These are phyloP conservation scores for Enhydra lutris DNA, from an alignment of 2,113 vertebrate species.

Conservation along the genomic window DNA sequence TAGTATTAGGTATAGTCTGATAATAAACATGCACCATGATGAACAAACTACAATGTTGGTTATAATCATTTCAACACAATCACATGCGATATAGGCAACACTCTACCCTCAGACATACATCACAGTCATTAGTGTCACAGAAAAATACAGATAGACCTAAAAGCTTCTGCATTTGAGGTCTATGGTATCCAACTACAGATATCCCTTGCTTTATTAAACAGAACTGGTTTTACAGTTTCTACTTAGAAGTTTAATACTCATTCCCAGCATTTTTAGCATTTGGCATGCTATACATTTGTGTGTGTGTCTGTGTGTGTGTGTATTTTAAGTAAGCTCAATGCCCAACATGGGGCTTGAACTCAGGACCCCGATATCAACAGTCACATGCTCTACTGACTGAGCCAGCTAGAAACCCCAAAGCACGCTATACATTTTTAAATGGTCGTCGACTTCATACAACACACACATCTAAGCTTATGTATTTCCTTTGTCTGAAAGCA, in stretches of 20 bases:
- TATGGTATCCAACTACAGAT: constrained; percentile 64
- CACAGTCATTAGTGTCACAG: constrained; percentile 68
- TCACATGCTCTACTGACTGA: background rate
- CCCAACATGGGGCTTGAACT: background rate
- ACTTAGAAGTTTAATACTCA: constrained; percentile 15
- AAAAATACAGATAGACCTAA: constrained; percentile 68
- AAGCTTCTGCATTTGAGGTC: constrained; percentile 53
- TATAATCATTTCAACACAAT: constrained; percentile 70
- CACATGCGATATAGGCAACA: constrained; percentile 71
- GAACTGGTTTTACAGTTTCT: background rate
- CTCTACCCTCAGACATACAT: constrained; percentile 56
- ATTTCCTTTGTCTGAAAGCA: background rate
- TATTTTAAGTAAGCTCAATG: background rate
- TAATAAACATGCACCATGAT: constrained; percentile 65
- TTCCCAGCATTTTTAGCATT: background rate
- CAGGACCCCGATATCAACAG: background rate
- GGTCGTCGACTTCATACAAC: background rate
- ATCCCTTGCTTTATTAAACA: constrained; percentile 71
- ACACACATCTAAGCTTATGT: background rate
- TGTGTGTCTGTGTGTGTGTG: background rate
- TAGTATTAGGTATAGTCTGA: constrained; percentile 52
- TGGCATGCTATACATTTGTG: background rate
- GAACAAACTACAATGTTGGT: constrained; percentile 63
- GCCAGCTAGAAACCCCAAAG: background rate
- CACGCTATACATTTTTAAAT: background rate